Conservation (phyloP, 1,140 invertebrate species). For the Amyelois transitella region DNA sequence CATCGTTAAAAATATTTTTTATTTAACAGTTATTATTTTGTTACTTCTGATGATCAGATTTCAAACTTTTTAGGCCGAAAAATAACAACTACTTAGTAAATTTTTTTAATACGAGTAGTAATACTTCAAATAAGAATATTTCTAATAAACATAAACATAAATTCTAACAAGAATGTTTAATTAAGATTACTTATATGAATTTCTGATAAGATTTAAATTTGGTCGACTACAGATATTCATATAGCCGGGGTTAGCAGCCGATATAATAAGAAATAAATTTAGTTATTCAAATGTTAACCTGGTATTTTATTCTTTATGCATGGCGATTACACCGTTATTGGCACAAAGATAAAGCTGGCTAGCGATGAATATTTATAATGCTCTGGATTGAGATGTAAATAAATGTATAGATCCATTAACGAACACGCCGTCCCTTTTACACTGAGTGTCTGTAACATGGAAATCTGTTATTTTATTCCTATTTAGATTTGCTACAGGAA, state of each 20-base stretch:
- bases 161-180: too few species aligned
- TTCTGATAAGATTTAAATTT: too few species aligned
- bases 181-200: too few species aligned
- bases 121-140: too few species aligned
- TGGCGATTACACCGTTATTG: conserved; percentile 41
- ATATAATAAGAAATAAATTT: conserved; percentile 17
- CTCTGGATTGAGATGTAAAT: conserved; percentile 64
- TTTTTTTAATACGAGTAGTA: too few species aligned
- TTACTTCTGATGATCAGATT: too few species aligned
- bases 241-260: conserved; percentile 6
- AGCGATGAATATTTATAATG: conserved; percentile 61
- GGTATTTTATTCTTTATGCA: conserved; percentile 18
- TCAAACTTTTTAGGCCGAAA: too few species aligned
- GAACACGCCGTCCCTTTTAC: conserved; percentile 45
- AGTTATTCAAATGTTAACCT: conserved; percentile 12
- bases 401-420: conserved; percentile 62
- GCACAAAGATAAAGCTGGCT: conserved; percentile 45
- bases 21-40: too few species aligned
- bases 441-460: conserved; percentile 29
- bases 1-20: too few species aligned
- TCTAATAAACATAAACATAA: too few species aligned
- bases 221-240: too few species aligned
- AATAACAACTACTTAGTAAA: too few species aligned
- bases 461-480: conserved; percentile 39
- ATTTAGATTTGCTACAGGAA: conserved; percentile 23